phyloP scores from a whole-genome alignment of 2,888 invertebrate genomes.

The Cacoxenus indagator region DNA sequence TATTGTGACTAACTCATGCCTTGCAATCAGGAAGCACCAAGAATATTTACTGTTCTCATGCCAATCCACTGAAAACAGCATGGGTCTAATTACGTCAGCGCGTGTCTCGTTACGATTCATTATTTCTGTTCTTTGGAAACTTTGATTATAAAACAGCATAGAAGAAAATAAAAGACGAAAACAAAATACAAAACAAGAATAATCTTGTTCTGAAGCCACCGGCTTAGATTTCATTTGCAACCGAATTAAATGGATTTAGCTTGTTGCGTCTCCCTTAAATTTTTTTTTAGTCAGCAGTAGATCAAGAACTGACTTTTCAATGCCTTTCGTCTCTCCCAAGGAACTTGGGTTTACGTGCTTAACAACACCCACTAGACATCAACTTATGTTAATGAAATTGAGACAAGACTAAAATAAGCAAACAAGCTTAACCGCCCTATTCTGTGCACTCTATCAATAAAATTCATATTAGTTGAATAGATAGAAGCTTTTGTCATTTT shows the following conservation, averaged over 20 bases:
- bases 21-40: neutral
- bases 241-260: conserved; percentile 9
- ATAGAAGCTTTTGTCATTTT: too few species aligned
- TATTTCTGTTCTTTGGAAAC: neutral
- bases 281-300: too few species aligned
- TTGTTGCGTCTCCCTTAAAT: neutral
- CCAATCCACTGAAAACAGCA: neutral
- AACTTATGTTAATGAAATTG: neutral
- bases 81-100: conserved; percentile 13
- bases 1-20: neutral
- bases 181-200: neutral
- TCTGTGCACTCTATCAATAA: too few species aligned
- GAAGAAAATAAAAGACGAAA: too few species aligned
- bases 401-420: neutral
- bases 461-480: too few species aligned
- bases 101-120: neutral
- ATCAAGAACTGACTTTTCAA: too few species aligned
- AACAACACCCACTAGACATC: neutral
- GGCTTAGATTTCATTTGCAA: conserved; percentile 10
- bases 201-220: neutral
- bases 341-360: neutral
- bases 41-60: neutral
- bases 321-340: neutral
- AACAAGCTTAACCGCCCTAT: neutral
- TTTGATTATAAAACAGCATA: neutral